Conservation (phyloP, 2,113 vertebrate genomes). For the Aspidoscelis tigris region DNA sequence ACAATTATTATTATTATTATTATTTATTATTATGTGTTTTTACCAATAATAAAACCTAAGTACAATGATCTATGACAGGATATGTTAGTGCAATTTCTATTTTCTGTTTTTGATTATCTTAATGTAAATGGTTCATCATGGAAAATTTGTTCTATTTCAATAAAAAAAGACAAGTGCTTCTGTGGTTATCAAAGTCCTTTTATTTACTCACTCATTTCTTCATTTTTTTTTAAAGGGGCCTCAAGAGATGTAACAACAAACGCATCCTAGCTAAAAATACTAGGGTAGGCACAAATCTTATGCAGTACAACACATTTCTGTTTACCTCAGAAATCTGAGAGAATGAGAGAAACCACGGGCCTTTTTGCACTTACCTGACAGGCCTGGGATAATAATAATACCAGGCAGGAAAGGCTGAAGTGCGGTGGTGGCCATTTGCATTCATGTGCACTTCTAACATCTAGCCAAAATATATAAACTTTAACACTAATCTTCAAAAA, state of each 20-base stretch:
- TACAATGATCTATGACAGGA: slow-evolving; percentile 53
- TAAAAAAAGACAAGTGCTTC: slow-evolving; percentile 54
- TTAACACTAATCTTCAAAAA: no score
- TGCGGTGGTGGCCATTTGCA: no score
- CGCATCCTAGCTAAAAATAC: background rate
- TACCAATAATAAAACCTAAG: slow-evolving; percentile 57
- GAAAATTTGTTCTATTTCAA: slow-evolving; percentile 60
- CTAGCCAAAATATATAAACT: no score
- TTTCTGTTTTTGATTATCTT: slow-evolving; percentile 60
- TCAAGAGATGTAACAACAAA: background rate
- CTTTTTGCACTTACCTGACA: no score
- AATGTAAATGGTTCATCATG: slow-evolving; percentile 61
- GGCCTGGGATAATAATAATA: no score
- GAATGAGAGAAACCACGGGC: background rate
- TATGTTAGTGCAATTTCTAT: slow-evolving; percentile 65
- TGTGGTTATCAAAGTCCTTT: slow-evolving; percentile 22
- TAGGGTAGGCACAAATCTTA: background rate
- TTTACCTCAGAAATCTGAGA: background rate
- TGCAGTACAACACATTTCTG: background rate
- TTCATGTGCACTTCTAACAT: no score
- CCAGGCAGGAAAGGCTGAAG: no score
- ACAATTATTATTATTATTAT: slow-evolving; percentile 1
- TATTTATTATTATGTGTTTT: slow-evolving; percentile 56
- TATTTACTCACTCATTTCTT: background rate
- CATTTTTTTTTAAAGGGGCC: background rate